Evolutionary conservation across 2,797 vertebrate genomes (phyloP).

Genomic region (Psittacula derbiana): DNA sequence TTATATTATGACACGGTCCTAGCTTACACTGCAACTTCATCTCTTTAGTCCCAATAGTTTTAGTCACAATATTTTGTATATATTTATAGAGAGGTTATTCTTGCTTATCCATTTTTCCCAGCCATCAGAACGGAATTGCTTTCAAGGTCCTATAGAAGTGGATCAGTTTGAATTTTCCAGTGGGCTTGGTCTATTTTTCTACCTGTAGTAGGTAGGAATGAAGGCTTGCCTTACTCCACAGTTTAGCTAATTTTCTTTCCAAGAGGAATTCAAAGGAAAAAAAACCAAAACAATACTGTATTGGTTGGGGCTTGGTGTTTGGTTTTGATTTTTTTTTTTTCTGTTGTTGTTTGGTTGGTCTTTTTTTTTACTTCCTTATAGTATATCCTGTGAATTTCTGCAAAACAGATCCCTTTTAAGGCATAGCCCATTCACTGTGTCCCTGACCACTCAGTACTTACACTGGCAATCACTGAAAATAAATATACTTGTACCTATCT

Average conservation of each 20-base stretch:
- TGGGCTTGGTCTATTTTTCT: conserved; percentile 1
- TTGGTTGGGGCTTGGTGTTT: not conserved
- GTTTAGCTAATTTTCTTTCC: not conserved
- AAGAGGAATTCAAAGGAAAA: not conserved
- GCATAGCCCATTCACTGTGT: not conserved
- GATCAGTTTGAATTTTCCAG: not conserved
- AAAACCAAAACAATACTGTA: not conserved
- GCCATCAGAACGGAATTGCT: not conserved
- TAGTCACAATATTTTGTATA: not conserved
- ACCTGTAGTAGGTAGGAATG: not conserved
- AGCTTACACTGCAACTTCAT: not conserved
- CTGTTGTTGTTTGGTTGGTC: not conserved
- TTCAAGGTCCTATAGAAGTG: not conserved
- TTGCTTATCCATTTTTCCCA: not conserved
- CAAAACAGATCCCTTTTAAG: not conserved
- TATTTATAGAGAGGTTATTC: not conserved
- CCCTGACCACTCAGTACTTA: not conserved
- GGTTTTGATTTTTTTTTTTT: not conserved
- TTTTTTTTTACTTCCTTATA: not conserved
- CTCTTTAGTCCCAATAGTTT: not conserved
- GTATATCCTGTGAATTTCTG: not conserved
- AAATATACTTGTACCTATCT: not conserved
- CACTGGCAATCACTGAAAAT: not conserved
- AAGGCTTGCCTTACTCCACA: not conserved
- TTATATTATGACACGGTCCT: not conserved